A percentile compares a stretch with the other conserved stretches of the same genome.
These are phyloP conservation scores for Apaloderma vittatum DNA, from an alignment of 2,113 vertebrate species.

Conservation along the genomic window DNA sequence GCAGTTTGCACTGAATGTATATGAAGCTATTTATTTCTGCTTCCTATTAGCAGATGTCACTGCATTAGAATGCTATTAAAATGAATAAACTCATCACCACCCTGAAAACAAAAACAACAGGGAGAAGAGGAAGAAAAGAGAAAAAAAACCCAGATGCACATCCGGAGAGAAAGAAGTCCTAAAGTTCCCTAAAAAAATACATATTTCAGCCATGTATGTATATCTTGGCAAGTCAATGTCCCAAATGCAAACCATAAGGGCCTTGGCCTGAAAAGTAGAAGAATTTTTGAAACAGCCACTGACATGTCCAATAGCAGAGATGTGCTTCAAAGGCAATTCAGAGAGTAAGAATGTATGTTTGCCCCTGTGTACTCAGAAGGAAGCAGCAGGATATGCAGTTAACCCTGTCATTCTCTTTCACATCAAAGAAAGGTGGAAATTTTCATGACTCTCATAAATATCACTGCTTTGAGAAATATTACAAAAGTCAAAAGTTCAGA, in stretches of 20 bases:
- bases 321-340: constrained; percentile 34
- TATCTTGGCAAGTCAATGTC: background rate
- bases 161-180: background rate
- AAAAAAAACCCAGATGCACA: constrained; percentile 17
- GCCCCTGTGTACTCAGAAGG: background rate
- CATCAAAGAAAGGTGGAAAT: background rate
- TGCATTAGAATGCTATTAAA: constrained; percentile 31
- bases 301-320: background rate
- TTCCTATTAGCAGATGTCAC: constrained; percentile 38
- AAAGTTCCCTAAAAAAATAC: background rate
- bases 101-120: constrained; percentile 40
- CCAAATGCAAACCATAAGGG: background rate
- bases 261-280: background rate
- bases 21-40: background rate
- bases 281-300: background rate
- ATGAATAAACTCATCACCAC: constrained; percentile 16
- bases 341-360: background rate
- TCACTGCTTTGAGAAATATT: background rate
- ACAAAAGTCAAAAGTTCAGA: background rate
- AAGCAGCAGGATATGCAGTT: background rate
- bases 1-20: background rate
- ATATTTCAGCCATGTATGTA: background rate
- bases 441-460: background rate
- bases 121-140: background rate
- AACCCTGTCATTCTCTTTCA: background rate